Evolutionary conservation across 1,140 invertebrate species (phyloP).

Genomic region (Drosophila insularis): DNA sequence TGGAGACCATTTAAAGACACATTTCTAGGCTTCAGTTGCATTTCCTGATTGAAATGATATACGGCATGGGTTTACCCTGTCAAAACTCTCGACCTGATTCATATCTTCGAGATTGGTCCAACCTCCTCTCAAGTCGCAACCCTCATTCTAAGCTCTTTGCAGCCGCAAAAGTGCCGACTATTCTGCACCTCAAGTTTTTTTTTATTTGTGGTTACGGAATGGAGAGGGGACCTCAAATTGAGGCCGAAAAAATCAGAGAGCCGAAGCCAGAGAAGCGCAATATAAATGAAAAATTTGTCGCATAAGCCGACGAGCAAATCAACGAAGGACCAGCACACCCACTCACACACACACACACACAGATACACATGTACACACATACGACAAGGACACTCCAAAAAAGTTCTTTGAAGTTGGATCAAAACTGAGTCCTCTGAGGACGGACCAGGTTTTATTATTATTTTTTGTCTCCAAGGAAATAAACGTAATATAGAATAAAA

Average conservation of each 20-base stretch:
- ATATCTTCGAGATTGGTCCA: constrained; percentile 1
- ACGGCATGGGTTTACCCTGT: not conserved
- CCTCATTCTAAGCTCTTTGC: constrained; percentile 17
- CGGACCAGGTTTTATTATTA: constrained; percentile 30
- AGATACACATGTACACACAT: constrained; percentile 1
- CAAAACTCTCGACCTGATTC: constrained; percentile 23
- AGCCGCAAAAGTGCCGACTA: constrained; percentile 68
- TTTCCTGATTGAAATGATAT: not conserved
- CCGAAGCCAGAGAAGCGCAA: constrained; percentile 62
- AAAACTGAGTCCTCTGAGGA: constrained; percentile 57
- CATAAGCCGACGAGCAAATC: constrained; percentile 62
- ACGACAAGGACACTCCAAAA: constrained; percentile 68
- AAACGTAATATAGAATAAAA: constrained; percentile 66
- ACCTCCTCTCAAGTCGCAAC: not conserved
- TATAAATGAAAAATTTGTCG: constrained; percentile 71
- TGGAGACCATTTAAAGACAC: too few relatives aligned
- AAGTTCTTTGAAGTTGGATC: constrained; percentile 76
- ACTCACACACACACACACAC: constrained; percentile 22
- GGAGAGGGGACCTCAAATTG: constrained; percentile 44
- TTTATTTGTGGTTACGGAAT: constrained; percentile 21
- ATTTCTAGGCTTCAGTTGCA: not conserved
- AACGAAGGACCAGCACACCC: constrained; percentile 3
- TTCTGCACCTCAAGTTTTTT: constrained; percentile 40
- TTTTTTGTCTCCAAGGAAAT: constrained; percentile 77
- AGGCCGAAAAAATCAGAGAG: constrained; percentile 44